A percentile compares a stretch with the other conserved stretches of the same genome.
Conservation (phyloP, 2,797 vertebrate genomes). For the Chelon labrosus region DNA sequence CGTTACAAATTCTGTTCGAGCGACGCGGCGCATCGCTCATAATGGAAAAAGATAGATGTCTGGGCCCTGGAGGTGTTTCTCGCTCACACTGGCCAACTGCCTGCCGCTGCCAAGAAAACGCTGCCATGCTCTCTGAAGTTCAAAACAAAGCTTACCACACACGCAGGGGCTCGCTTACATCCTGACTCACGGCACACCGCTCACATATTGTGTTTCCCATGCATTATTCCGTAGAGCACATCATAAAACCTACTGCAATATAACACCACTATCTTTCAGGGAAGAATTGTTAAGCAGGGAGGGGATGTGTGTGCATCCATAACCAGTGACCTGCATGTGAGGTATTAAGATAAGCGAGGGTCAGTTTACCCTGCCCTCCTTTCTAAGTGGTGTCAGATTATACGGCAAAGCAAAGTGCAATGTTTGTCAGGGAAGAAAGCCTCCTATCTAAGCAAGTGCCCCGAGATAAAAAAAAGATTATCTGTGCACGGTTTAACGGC, state of each 20-base stretch:
- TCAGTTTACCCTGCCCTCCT: conserved; percentile 45
- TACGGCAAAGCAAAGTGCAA: neutral
- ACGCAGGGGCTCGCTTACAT: conserved; percentile 1
- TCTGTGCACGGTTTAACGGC: conserved; percentile 20
- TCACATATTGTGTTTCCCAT: conserved; percentile 53
- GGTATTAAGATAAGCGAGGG: conserved; percentile 16
- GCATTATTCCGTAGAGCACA: conserved; percentile 40
- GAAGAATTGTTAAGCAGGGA: conserved; percentile 12
- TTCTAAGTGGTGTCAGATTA: conserved; percentile 33
- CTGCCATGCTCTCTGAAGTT: conserved; percentile 26
- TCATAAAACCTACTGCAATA: conserved; percentile 48
- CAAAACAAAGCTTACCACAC: conserved; percentile 28
- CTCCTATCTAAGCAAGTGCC: neutral
- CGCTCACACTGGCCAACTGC: conserved; percentile 1
- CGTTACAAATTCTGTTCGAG: conserved; percentile 43
- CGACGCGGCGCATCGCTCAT: neutral
- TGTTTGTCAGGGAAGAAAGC: conserved; percentile 1
- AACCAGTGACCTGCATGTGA: conserved; percentile 25
- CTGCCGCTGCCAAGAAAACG: conserved; percentile 27
- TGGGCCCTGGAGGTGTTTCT: conserved; percentile 30
- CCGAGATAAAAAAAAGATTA: conserved; percentile 14
- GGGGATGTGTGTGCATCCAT: conserved; percentile 5
- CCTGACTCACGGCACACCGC: conserved; percentile 12
- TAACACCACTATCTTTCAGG: conserved; percentile 43
- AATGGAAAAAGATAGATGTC: conserved; percentile 16